Base-by-base conservation (phyloP, 2,888 invertebrate species). In the Drosophila meridionalis region DNA sequence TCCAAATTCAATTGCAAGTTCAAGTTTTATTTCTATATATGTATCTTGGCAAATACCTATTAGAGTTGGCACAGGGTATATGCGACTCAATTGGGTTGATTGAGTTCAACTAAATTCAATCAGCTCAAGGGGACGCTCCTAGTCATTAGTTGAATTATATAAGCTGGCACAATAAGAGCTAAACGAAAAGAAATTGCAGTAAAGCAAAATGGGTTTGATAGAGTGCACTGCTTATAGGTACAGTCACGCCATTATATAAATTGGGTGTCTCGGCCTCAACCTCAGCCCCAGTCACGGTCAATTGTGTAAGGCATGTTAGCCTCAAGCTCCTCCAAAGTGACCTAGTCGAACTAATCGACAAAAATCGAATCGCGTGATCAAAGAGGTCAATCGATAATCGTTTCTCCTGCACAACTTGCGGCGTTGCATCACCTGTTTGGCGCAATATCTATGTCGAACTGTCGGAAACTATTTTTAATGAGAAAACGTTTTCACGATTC, bases 1-100 rank as follows among this genome's bases (percentile, higher is more conserved):
- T 77, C 69, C 57, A 80, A 82, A 74, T 80, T 83, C 86, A 80
- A 87, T 87, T 79, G 76, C 87, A 87, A 88, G 90, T 86, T 87
- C 90, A 87, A 88, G 90, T 86, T 87, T 56, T 42, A 42, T 56
- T 76, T 90, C 58, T 42, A 20, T 42, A 38, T 47, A 60, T 48
- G 47, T 55, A 57, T 14, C 50, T 34, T 34, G 50, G 28, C 3
- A 20, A 9, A 77, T 78, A 74, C 76, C 75, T 69, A 69, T 48
- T 55, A 53, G 42, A 38, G 9, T 26, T 3, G 34, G 12, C 32
- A 8, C 40, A 28, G 8, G 43, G 28, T 43, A 36, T 32, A 7
- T 34, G 14, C 40, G 50, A 36, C 20, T 48, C 1, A 14, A 32
- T 6, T 8, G 8, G 8, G 30, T n/a, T 7, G 3, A 2, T 11